Percentiles rank a stretch among this genome's conserved stretches.
These are phyloP conservation scores for Tenthredo scrophulariae DNA, from an alignment of 2,888 invertebrate species.

Conservation along the genomic window DNA sequence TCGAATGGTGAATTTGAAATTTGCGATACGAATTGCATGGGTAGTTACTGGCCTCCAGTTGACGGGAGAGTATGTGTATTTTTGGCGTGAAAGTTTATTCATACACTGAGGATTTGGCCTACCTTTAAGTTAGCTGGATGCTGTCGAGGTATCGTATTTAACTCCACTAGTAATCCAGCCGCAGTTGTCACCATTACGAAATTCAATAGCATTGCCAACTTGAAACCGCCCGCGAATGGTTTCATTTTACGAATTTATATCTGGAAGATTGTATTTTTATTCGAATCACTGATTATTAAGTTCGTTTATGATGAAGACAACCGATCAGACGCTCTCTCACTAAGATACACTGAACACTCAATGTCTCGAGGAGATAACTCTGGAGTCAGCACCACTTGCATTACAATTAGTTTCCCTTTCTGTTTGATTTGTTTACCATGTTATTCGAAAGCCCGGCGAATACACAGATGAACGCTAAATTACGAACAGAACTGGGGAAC, in stretches of 20 bases:
- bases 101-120: slow-evolving; percentile 5
- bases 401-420: slow-evolving; percentile 52
- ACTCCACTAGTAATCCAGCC: slow-evolving; percentile 13
- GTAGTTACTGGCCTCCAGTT: neutral
- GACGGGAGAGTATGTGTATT: neutral
- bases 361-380: slow-evolving; percentile 34
- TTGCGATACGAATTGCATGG: slow-evolving; percentile 8
- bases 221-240: neutral
- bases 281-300: neutral
- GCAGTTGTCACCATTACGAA: slow-evolving; percentile 22
- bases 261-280: neutral
- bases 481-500: neutral
- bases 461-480: slow-evolving; percentile 18
- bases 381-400: slow-evolving; percentile 47
- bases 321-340: slow-evolving; percentile 20
- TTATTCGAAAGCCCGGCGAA: slow-evolving; percentile 40
- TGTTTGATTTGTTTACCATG: slow-evolving; percentile 11
- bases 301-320: neutral
- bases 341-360: slow-evolving; percentile 28
- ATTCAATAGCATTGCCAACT: neutral
- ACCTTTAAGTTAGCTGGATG: neutral
- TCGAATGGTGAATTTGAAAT: slow-evolving; percentile 59
- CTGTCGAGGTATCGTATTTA: slow-evolving; percentile 6
- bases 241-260: slow-evolving; percentile 21
- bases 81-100: neutral